phyloP scores from a whole-genome alignment of 2,113 vertebrate genomes.

The Porphyrio hochstetteri region DNA sequence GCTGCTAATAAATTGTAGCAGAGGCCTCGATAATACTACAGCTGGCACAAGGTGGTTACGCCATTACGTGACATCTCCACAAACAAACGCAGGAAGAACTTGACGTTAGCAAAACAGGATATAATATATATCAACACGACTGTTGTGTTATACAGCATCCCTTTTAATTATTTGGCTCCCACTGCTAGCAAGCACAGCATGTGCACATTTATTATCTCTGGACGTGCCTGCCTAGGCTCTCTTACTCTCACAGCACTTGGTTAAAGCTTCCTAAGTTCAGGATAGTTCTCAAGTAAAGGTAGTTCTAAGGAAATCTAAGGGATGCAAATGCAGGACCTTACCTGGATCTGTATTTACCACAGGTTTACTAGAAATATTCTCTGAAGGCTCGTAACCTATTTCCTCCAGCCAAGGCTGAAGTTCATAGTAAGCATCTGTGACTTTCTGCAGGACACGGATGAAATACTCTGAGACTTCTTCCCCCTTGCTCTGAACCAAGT shows the following conservation, averaged over 20 bases:
- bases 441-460: constrained; percentile 82
- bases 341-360: constrained; percentile 93
- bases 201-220: not conserved
- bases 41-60: not conserved
- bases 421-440: constrained; percentile 87
- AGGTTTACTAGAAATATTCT: constrained; percentile 65
- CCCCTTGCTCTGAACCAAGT: constrained; percentile 92
- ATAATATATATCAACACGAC: not conserved
- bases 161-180: not conserved
- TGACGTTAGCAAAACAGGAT: not conserved
- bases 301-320: not conserved
- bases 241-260: not conserved
- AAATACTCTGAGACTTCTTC: constrained; percentile 90
- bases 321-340: constrained; percentile 46
- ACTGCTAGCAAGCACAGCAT: not conserved
- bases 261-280: not conserved
- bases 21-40: not conserved
- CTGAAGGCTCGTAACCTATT: constrained; percentile 80
- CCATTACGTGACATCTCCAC: not conserved
- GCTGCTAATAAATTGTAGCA: not conserved
- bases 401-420: constrained; percentile 87
- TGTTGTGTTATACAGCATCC: not conserved
- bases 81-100: not conserved
- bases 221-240: not conserved
- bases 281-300: not conserved